Base-by-base conservation (phyloP, 2,888 invertebrate genomes). In the Neoascia interrupta region DNA sequence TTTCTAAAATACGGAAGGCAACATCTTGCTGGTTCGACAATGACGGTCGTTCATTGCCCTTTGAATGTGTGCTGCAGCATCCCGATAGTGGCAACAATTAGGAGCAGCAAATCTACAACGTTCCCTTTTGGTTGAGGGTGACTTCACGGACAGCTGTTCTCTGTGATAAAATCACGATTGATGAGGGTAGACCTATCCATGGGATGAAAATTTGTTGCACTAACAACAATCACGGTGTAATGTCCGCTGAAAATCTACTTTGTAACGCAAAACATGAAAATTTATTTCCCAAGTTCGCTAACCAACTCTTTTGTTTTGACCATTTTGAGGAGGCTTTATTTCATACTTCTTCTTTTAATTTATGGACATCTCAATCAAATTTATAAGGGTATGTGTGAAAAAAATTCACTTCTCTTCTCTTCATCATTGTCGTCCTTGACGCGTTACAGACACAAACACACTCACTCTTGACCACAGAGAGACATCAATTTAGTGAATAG, bases 401-500 rank as follows among this genome's bases (percentile, higher is more conserved):
- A 72, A 76, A 58, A 5, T n/a, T 6, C 26, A 31, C 60, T n/a
- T 36, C 36, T 39, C n/a, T n/a, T n/a, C n/a, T n/a, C n/a, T n/a
- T n/a, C n/a, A n/a, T n/a, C n/a, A 16, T 47, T 6, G 28, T 56
- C 72, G 72, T 76, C 76, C 76, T 76, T 76, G 76, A 76, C 53
- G 72, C n/a, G 66, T 41, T 28, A 28, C 64, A 53, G 23, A 47
- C n/a, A 5, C 43, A 45, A 23, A 37, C 58, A 64, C 31, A 41
- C 54, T 23, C 68, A 68, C 72, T 39, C 45, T 28, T 43, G 34
- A 37, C 56, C 51, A 56, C 79, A 79, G 66, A 79, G 66, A 79
- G 79, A 79, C 79, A 79, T 68, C 73, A 79, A 79, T 73, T 79
- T 79, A 26, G 43, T 49, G 73, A 79, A 79, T 79, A 73, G 79